Conservation (phyloP, 2,888 invertebrate species). For the Diabrotica balteata region DNA sequence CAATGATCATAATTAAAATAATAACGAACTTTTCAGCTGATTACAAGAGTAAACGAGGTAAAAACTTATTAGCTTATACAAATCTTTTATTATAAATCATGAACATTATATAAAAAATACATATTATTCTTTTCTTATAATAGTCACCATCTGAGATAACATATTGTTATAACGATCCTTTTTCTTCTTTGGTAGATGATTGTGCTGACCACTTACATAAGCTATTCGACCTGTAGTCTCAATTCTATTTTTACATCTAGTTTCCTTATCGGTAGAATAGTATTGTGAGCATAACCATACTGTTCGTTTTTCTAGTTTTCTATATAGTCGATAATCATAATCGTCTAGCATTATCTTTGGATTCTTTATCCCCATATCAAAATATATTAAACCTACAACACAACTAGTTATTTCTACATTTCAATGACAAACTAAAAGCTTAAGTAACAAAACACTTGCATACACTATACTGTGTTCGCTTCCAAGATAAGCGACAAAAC, state of each 20-base stretch:
- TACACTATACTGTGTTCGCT: too few species aligned
- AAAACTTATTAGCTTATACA: too few species aligned
- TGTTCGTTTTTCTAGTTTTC: constrained; percentile 39
- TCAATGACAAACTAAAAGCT: too few species aligned
- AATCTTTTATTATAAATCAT: too few species aligned
- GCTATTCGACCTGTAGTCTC: constrained; percentile 44
- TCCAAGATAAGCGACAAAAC: too few species aligned
- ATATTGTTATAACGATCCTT: constrained; percentile 43
- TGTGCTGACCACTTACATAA: constrained; percentile 43
- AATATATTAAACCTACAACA: constrained; percentile 41
- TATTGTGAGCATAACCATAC: constrained; percentile 43
- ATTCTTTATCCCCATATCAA: constrained; percentile 43
- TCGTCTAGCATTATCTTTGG: constrained; percentile 44
- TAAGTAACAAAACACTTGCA: too few species aligned
- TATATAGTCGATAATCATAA: constrained; percentile 39
- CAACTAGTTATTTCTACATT: too few species aligned
- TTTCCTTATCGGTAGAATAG: constrained; percentile 34
- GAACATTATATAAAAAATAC: not conserved
- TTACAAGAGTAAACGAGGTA: too few species aligned
- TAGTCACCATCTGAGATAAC: constrained; percentile 43
- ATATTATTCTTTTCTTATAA: constrained; percentile 35
- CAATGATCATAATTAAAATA: too few species aligned
- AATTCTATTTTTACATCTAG: constrained; percentile 43
- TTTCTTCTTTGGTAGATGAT: constrained; percentile 41
- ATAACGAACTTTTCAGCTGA: too few species aligned